Percentiles rank a stretch among this genome's conserved stretches.
Conservation (phyloP, 2,113 vertebrate species). For the Cyanoderma ruficeps region DNA sequence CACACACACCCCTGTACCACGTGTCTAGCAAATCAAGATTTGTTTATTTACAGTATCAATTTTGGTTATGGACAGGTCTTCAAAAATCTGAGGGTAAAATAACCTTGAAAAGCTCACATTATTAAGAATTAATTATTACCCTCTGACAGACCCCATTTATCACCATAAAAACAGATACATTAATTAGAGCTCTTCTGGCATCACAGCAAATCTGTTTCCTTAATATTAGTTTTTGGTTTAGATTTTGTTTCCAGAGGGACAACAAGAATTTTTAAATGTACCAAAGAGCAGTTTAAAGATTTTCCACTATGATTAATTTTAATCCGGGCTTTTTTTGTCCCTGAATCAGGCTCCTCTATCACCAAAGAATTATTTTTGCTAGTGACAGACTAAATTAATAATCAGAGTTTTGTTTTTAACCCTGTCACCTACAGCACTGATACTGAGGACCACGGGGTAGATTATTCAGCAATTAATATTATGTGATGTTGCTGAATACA, state of each 20-base stretch:
- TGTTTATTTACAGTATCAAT: conserved; percentile 1
- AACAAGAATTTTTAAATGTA: not conserved
- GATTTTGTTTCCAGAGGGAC: not conserved
- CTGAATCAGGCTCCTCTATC: not conserved
- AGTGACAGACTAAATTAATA: not conserved
- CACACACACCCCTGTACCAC: not conserved
- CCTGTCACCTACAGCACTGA: not conserved
- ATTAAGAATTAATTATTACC: conserved; percentile 53
- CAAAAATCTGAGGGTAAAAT: conserved; percentile 9
- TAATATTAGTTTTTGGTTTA: conserved; percentile 11
- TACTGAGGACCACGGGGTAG: not conserved
- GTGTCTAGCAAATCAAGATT: not conserved
- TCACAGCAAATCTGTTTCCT: not conserved
- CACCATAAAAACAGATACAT: conserved; percentile 38
- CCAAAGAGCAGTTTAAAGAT: not conserved
- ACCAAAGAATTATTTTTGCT: conserved; percentile 9
- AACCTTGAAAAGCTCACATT: conserved; percentile 36
- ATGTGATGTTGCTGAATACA: conserved; percentile 13
- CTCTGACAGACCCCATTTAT: conserved; percentile 46
- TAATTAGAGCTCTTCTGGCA: conserved; percentile 33
- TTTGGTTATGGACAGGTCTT: not conserved
- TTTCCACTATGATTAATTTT: not conserved
- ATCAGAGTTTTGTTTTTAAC: not conserved
- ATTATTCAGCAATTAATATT: conserved; percentile 38
- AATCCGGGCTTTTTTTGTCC: not conserved